Evolutionary conservation across 2,888 invertebrate genomes (phyloP).

Genomic region (Diadegma fenestrale): DNA sequence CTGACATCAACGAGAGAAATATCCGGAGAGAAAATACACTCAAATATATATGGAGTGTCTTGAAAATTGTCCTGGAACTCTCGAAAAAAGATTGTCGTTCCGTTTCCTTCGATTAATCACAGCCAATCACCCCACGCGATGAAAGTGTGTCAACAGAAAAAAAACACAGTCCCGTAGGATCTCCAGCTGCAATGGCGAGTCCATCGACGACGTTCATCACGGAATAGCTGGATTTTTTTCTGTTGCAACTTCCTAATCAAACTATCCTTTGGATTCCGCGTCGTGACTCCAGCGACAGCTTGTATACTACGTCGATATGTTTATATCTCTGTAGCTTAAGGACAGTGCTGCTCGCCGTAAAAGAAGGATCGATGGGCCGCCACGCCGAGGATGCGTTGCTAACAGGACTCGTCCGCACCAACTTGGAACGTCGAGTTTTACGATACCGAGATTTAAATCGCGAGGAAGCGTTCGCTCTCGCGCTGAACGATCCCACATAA

Average conservation of each 20-base stretch:
- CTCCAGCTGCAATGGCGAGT: background rate
- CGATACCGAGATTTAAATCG: constrained; percentile 70
- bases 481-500: constrained; percentile 50
- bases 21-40: constrained; percentile 50
- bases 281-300: constrained; percentile 1
- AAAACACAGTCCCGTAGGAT: background rate
- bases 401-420: constrained; percentile 48
- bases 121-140: background rate
- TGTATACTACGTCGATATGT: constrained; percentile 17
- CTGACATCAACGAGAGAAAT: constrained; percentile 62
- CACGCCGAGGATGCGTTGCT: constrained; percentile 57
- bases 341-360: constrained; percentile 56
- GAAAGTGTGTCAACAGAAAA: background rate
- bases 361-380: constrained; percentile 60
- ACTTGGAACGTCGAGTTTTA: constrained; percentile 62
- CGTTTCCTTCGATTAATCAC: background rate
- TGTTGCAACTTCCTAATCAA: background rate
- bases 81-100: background rate
- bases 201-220: background rate
- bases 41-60: constrained; percentile 20
- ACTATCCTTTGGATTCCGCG: background rate
- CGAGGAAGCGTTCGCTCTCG: constrained; percentile 59
- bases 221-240: background rate
- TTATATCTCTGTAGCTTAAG: constrained; percentile 4
- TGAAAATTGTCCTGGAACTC: background rate